Percentiles rank a stretch among this genome's conserved stretches.
These are phyloP conservation scores for Dipus sagitta DNA, from an alignment of 2,797 vertebrate species.

Conservation along the genomic window DNA sequence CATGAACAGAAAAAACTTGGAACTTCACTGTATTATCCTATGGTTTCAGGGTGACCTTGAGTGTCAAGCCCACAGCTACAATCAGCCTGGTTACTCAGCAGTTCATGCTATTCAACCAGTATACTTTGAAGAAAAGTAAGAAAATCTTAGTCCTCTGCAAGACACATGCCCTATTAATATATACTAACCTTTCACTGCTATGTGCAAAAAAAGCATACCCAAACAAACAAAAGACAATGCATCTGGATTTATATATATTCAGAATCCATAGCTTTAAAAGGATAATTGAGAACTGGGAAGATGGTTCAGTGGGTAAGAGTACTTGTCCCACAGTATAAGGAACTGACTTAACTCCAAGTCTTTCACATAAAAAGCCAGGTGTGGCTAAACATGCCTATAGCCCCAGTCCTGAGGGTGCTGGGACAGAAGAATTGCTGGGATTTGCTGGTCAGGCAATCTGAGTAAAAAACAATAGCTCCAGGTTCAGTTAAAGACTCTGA, in stretches of 20 bases:
- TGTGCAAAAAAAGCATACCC: background rate
- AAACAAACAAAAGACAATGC: background rate
- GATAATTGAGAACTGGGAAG: no score
- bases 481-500: no score
- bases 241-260: background rate
- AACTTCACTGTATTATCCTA: background rate
- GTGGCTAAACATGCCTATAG: no score
- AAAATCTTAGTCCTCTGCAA: conserved; percentile 30
- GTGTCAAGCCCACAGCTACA: background rate
- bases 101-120: background rate
- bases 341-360: no score
- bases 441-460: no score
- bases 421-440: no score
- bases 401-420: no score
- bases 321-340: no score
- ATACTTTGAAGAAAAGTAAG: background rate
- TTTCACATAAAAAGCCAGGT: no score
- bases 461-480: no score
- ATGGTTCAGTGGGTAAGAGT: no score
- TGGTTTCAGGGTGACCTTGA: background rate
- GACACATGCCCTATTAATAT: background rate
- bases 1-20: background rate
- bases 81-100: background rate
- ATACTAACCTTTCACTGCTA: background rate
- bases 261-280: background rate